Evolutionary conservation across 2,113 vertebrate species (phyloP).

Genomic region (Osmerus eperlanus): DNA sequence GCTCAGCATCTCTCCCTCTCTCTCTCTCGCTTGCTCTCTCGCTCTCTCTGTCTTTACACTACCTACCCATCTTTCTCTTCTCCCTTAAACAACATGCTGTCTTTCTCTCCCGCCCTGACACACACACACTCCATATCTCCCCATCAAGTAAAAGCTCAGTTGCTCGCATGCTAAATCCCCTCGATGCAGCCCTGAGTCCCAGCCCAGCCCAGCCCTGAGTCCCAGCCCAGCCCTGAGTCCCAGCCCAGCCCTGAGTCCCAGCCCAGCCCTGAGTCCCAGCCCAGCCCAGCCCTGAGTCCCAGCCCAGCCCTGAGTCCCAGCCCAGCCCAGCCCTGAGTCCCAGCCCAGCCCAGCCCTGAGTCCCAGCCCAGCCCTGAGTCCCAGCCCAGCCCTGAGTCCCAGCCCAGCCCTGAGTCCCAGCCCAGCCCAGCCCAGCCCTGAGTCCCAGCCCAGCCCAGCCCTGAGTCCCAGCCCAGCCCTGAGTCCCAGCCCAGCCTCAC

Average conservation of each 20-base stretch:
- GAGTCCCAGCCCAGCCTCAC: slow-evolving; percentile 59
- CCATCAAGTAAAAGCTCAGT: too few species aligned
- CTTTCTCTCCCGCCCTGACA: neutral
- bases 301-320: neutral
- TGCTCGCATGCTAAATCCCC: too few species aligned
- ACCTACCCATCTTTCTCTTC: neutral
- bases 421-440: too few species aligned
- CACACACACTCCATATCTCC: neutral
- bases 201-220: too few species aligned
- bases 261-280: too few species aligned
- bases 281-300: slow-evolving; percentile 2
- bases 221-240: neutral
- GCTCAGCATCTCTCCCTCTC: neutral
- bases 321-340: neutral
- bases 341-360: slow-evolving; percentile 3
- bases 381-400: slow-evolving; percentile 6
- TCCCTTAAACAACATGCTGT: neutral
- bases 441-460: neutral
- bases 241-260: too few species aligned
- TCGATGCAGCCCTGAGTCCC: too few species aligned
- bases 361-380: too few species aligned
- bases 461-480: neutral
- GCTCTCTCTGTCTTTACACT: slow-evolving; percentile 7
- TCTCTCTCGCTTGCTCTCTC: neutral
- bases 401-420: slow-evolving; percentile 5